Conservation (phyloP, 2,797 vertebrate species). For the Rhabdomys pumilio region DNA sequence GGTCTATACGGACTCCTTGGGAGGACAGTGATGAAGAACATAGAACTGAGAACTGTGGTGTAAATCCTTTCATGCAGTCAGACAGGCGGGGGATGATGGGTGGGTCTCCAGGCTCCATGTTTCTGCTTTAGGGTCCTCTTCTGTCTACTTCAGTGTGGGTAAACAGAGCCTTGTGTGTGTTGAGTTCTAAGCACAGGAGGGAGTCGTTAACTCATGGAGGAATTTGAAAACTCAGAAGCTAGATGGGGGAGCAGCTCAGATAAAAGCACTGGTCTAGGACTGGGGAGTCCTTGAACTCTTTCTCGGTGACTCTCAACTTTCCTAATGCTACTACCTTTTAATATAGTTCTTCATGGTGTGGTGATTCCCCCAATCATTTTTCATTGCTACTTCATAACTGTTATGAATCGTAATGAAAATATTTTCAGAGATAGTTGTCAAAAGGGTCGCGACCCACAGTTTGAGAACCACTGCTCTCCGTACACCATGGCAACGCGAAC, state of each 20-base stretch:
- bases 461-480: not conserved
- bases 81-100: not conserved
- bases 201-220: not conserved
- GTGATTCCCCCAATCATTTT: not conserved
- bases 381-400: not conserved
- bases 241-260: too few species aligned
- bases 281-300: not conserved
- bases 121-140: not conserved
- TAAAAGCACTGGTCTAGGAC: not conserved
- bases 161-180: not conserved
- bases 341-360: not conserved
- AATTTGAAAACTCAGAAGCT: not conserved
- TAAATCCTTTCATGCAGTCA: not conserved
- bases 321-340: not conserved
- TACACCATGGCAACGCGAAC: not conserved
- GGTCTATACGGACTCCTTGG: not conserved
- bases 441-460: not conserved
- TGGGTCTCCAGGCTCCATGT: not conserved
- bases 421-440: not conserved
- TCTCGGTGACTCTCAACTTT: not conserved
- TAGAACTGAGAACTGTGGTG: not conserved
- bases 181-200: not conserved
- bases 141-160: not conserved
- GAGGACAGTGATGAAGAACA: not conserved
- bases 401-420: not conserved